Evolutionary conservation across 2,888 invertebrate species (phyloP).

Genomic region (Ptilodon capucinus): DNA sequence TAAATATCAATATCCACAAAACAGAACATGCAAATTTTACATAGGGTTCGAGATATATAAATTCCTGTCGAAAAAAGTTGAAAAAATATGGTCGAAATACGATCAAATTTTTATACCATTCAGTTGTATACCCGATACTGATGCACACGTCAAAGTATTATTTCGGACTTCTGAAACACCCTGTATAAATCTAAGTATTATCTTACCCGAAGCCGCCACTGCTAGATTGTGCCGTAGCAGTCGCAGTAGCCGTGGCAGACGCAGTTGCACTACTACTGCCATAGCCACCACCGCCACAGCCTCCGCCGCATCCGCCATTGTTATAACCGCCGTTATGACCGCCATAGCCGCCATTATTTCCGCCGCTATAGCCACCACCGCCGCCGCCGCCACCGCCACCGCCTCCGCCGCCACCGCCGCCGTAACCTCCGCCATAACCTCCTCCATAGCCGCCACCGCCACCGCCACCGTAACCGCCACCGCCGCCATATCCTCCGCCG

Average conservation of each 20-base stretch:
- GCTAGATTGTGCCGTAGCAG: constrained; percentile 20
- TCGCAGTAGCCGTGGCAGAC: constrained; percentile 49
- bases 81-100: too few species aligned
- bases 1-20: too few species aligned
- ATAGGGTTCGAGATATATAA: too few species aligned
- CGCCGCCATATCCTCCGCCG: constrained; percentile 21
- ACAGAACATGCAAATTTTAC: too few species aligned
- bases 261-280: constrained; percentile 28
- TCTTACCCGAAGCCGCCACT: constrained; percentile 20
- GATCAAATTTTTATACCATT: too few species aligned
- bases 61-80: too few species aligned
- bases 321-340: constrained; percentile 14
- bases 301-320: constrained; percentile 16
- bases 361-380: constrained; percentile 21
- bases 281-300: constrained; percentile 25
- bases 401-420: constrained; percentile 23
- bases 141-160: too few species aligned
- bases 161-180: too few species aligned
- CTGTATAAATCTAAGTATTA: neutral
- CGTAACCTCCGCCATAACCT: constrained; percentile 20
- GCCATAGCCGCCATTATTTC: constrained; percentile 13
- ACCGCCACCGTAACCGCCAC: constrained; percentile 25
- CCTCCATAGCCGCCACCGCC: constrained; percentile 15
- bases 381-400: constrained; percentile 18
- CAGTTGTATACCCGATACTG: too few species aligned